These are phyloP conservation scores for Drosophila prostipennis DNA, from an alignment of 2,888 invertebrate genomes.

Conservation along the genomic window DNA sequence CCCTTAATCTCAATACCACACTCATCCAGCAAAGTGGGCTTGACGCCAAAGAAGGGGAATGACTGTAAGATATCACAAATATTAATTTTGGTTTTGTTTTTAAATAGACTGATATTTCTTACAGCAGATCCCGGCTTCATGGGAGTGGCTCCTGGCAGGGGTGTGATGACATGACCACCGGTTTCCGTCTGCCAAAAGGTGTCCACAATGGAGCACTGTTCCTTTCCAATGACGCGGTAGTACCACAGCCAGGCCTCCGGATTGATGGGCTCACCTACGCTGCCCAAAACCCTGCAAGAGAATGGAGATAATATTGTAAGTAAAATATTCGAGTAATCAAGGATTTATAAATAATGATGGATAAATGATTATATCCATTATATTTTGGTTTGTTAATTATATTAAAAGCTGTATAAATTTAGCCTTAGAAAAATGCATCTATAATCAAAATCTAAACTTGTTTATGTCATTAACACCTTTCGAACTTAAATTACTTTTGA, in stretches of 20 bases:
- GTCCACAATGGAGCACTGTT: slow-evolving; percentile 96
- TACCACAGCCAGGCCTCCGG: slow-evolving; percentile 99
- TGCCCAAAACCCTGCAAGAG: slow-evolving; percentile 92
- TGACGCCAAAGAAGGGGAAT: slow-evolving; percentile 98
- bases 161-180: slow-evolving; percentile 98
- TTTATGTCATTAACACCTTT: background rate
- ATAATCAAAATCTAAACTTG: background rate
- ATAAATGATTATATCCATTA: too few relatives aligned
- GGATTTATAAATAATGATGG: too few relatives aligned
- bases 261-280: slow-evolving; percentile 99
- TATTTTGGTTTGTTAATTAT: background rate
- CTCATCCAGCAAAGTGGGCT: slow-evolving; percentile 94
- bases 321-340: background rate
- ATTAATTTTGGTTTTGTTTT: background rate
- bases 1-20: slow-evolving; percentile 93
- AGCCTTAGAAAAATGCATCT: too few relatives aligned
- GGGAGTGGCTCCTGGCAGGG: slow-evolving; percentile 97
- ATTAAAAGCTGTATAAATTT: too few relatives aligned
- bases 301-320: background rate
- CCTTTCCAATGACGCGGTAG: slow-evolving; percentile 91
- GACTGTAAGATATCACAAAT: slow-evolving; percentile 86
- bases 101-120: slow-evolving; percentile 83
- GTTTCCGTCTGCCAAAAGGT: slow-evolving; percentile 99
- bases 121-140: slow-evolving; percentile 99
- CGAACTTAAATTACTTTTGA: too few relatives aligned